Evolutionary conservation across 2,113 vertebrate species (phyloP).

Genomic region (Bambusicola thoracicus): DNA sequence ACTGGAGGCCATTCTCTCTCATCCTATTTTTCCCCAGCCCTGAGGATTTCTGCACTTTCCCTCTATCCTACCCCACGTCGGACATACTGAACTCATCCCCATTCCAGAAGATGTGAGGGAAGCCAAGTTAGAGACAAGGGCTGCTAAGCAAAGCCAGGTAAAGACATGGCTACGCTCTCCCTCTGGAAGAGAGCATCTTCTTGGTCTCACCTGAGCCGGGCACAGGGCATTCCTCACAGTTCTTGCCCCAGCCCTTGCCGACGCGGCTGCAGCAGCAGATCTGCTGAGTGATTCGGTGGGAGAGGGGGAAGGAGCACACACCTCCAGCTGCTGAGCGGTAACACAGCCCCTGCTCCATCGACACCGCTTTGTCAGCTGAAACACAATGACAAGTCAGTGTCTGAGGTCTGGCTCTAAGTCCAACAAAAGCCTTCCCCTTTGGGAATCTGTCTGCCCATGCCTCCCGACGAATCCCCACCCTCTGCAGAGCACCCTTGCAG

Average conservation of each 20-base stretch:
- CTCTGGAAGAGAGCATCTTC: not conserved
- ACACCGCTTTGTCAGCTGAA: slow-evolving; percentile 93
- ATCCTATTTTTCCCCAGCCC: not conserved
- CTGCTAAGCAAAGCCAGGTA: not conserved
- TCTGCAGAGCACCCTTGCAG: not conserved
- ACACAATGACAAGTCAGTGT: slow-evolving; percentile 35
- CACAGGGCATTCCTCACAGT: slow-evolving; percentile 87
- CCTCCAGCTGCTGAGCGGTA: slow-evolving; percentile 81
- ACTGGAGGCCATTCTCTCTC: no score
- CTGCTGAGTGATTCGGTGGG: slow-evolving; percentile 93
- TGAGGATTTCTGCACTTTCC: not conserved
- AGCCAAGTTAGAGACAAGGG: not conserved
- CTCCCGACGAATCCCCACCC: not conserved
- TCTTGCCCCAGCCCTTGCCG: slow-evolving; percentile 93
- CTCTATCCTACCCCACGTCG: not conserved
- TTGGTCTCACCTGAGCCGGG: slow-evolving; percentile 87
- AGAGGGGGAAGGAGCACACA: slow-evolving; percentile 87
- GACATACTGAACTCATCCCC: not conserved
- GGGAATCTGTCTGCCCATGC: accelerated
- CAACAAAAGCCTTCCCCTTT: not conserved
- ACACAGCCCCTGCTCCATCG: slow-evolving; percentile 85
- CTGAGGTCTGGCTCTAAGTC: accelerated
- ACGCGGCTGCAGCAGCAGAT: slow-evolving; percentile 99
- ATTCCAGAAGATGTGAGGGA: not conserved
- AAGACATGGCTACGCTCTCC: not conserved